Evolutionary conservation across 2,888 invertebrate species (phyloP).

Genomic region (Plagodis pulveraria): DNA sequence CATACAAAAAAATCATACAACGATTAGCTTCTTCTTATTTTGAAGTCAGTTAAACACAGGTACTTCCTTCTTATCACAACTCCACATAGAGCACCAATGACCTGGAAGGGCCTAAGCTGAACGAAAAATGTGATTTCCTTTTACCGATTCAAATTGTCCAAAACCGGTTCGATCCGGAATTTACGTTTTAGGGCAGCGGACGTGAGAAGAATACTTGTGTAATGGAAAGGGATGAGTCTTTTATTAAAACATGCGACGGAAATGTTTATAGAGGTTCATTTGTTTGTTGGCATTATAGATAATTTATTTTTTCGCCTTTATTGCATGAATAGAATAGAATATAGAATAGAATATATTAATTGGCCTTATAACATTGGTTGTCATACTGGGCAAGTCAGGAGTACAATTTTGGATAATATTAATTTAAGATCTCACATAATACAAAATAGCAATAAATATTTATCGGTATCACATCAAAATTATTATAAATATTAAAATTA

Average conservation of each 20-base stretch:
- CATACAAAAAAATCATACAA: neutral
- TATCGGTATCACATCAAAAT: no score
- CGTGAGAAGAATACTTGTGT: constrained; percentile 19
- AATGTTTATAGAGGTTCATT: neutral
- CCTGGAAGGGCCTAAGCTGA: neutral
- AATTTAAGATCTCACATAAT: no score
- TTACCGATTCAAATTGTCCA: constrained; percentile 26
- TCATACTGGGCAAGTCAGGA: no score
- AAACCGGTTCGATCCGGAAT: constrained; percentile 25
- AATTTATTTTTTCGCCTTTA: no score
- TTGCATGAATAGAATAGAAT: no score
- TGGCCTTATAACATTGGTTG: no score
- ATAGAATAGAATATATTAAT: no score
- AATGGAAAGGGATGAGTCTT: constrained; percentile 20
- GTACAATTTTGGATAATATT: no score
- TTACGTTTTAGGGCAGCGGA: constrained; percentile 23
- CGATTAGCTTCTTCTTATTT: neutral
- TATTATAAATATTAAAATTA: no score
- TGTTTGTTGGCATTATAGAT: neutral
- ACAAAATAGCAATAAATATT: no score
- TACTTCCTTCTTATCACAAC: neutral
- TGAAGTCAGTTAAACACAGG: neutral
- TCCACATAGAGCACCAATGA: neutral
- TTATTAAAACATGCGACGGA: constrained; percentile 7
- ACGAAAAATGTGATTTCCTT: constrained; percentile 22